phyloP scores from a whole-genome alignment of 2,797 vertebrate genomes.

The Phoxinus dragarum region DNA sequence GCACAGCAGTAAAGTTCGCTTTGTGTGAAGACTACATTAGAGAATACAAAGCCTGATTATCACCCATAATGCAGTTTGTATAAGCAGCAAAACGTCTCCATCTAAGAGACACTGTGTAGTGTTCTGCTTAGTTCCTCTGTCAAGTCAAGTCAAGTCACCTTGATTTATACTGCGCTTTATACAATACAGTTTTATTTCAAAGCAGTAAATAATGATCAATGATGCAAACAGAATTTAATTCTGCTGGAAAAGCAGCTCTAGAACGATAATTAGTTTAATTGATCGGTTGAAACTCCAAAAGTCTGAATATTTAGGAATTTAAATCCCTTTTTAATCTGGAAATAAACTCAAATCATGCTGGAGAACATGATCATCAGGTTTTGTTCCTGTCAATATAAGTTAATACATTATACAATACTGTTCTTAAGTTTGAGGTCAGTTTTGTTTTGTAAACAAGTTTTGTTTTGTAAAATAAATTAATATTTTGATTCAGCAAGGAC shows the following conservation, averaged over 20 bases:
- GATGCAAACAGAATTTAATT: background rate
- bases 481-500: background rate
- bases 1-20: constrained; percentile 7
- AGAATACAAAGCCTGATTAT: constrained; percentile 9
- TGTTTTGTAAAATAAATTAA: background rate
- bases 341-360: background rate
- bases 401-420: background rate
- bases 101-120: background rate
- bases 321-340: background rate
- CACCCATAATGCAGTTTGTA: background rate
- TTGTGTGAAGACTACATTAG: background rate
- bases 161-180: background rate
- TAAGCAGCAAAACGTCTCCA: background rate
- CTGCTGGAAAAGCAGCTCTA: background rate
- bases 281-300: background rate
- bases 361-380: background rate
- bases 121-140: background rate
- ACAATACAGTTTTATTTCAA: background rate
- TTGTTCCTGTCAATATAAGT: background rate
- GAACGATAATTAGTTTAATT: background rate
- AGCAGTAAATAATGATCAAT: background rate
- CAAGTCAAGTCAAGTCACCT: background rate
- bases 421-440: background rate
- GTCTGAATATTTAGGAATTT: background rate
- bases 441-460: background rate